A percentile compares a stretch with the other conserved stretches of the same genome.
These are phyloP conservation scores for Phoenicopterus ruber DNA, from an alignment of 2,113 vertebrate genomes.

Conservation along the genomic window DNA sequence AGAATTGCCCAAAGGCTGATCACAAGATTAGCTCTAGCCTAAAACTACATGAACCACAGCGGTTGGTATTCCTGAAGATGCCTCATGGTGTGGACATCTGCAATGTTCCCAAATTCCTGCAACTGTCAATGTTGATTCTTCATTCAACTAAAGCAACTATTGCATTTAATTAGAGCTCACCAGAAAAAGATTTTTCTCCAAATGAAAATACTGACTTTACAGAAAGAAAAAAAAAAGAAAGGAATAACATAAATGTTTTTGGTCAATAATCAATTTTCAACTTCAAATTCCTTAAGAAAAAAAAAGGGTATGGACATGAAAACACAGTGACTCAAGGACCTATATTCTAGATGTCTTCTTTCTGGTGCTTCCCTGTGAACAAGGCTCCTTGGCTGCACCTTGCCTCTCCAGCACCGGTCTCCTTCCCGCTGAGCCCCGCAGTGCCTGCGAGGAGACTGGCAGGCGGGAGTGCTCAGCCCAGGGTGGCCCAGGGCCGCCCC, in stretches of 20 bases:
- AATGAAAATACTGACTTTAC: not conserved
- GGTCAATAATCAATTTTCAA: not conserved
- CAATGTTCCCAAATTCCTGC: not conserved
- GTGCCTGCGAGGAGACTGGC: not conserved
- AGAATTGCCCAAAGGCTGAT: not conserved
- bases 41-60: not conserved
- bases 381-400: not conserved
- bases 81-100: not conserved
- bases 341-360: not conserved
- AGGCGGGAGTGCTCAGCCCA: not conserved
- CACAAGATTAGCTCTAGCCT: not conserved
- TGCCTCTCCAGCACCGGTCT: not conserved
- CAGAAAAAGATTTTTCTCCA: not conserved
- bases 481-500: not conserved
- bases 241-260: not conserved
- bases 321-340: not conserved
- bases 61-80: not conserved
- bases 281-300: not conserved
- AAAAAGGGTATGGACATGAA: not conserved
- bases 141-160: not conserved
- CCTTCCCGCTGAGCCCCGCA: not conserved
- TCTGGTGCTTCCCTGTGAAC: not conserved
- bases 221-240: not conserved
- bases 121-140: not conserved
- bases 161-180: not conserved